phyloP scores from a whole-genome alignment of 2,797 vertebrate species.

The Silurus lanzhouensis region DNA sequence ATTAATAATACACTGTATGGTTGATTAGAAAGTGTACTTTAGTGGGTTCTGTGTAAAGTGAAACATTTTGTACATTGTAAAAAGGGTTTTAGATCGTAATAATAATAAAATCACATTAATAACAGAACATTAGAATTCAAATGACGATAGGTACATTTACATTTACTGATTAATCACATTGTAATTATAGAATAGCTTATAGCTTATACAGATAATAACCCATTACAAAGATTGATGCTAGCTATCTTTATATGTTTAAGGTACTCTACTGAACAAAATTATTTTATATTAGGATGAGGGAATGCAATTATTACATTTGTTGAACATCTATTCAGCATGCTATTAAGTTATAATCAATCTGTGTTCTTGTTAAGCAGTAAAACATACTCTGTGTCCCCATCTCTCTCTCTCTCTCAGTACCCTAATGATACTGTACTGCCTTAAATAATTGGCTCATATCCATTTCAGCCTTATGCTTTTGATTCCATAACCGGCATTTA shows the following conservation, averaged over 20 bases:
- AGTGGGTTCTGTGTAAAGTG: background rate
- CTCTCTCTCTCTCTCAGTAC: conserved; percentile 16
- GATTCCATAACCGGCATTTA: background rate
- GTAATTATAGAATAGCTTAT: background rate
- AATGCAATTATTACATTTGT: background rate
- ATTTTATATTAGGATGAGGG: background rate
- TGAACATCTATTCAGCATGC: background rate
- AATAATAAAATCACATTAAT: background rate
- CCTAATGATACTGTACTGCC: conserved; percentile 1
- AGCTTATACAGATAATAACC: no score
- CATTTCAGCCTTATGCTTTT: conserved; percentile 9
- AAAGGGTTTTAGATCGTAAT: background rate
- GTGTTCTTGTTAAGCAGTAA: background rate
- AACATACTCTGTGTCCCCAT: background rate
- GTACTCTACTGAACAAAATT: background rate
- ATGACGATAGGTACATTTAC: no score
- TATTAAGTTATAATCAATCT: background rate
- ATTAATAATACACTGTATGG: background rate
- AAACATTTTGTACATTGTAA: no score
- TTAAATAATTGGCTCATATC: conserved; percentile 6
- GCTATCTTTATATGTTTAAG: background rate
- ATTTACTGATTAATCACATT: no score
- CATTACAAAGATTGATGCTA: background rate
- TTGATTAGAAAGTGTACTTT: background rate
- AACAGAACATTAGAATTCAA: background rate